Evolutionary conservation across 2,888 invertebrate species (phyloP).

Genomic region (Tricholauxania praeusta): DNA sequence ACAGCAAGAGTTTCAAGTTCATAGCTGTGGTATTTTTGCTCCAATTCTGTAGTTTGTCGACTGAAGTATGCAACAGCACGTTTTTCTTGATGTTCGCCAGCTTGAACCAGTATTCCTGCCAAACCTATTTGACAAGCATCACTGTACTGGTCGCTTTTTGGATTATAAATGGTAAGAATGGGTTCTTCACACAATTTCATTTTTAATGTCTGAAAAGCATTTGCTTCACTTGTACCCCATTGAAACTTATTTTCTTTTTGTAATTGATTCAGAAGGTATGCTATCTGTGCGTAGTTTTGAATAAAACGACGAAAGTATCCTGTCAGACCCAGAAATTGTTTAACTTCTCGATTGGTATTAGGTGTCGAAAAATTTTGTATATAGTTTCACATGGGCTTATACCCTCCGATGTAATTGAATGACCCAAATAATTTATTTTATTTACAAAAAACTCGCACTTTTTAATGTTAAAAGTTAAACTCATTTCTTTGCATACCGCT

Average conservation of each 20-base stretch:
- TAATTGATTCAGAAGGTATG: conserved; percentile 23
- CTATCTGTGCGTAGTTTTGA: conserved; percentile 30
- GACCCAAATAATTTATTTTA: conserved; percentile 29
- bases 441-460: conserved; percentile 13
- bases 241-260: conserved; percentile 26
- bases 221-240: conserved; percentile 27
- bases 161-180: conserved; percentile 25
- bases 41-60: conserved; percentile 13
- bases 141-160: conserved; percentile 14
- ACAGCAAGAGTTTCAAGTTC: conserved; percentile 32
- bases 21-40: conserved; percentile 38
- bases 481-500: not conserved
- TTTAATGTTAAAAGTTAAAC: conserved; percentile 1
- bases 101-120: conserved; percentile 32
- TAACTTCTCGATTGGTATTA: conserved; percentile 16
- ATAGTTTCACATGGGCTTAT: conserved; percentile 6
- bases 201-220: conserved; percentile 27
- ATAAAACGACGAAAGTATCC: conserved; percentile 35
- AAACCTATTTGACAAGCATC: conserved; percentile 28
- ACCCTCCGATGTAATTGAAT: conserved; percentile 17
- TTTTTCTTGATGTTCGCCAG: not conserved
- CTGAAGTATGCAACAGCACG: conserved; percentile 35
- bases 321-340: conserved; percentile 31
- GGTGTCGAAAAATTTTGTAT: conserved; percentile 18
- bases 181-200: conserved; percentile 23